These are phyloP conservation scores for Caenorhabditis angaria DNA, from an alignment of 2,888 invertebrate species.

Conservation along the genomic window DNA sequence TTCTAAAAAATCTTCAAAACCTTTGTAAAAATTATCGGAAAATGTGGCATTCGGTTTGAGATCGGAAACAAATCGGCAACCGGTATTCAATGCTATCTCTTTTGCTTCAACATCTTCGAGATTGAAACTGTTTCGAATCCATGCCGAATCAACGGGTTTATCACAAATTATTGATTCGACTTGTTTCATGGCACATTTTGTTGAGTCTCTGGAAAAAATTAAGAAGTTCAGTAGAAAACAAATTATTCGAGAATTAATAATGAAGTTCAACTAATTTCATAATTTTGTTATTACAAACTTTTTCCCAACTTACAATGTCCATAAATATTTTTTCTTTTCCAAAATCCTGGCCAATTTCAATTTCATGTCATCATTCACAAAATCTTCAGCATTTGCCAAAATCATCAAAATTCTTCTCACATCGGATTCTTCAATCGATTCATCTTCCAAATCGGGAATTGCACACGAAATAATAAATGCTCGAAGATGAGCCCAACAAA, in stretches of 20 bases:
- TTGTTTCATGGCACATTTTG: constrained; percentile 21
- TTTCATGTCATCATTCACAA: constrained; percentile 17
- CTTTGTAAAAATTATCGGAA: constrained; percentile 1
- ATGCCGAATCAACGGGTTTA: constrained; percentile 3
- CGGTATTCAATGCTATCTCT: constrained; percentile 21
- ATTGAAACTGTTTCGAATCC: constrained; percentile 32
- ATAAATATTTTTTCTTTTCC: constrained; percentile 9
- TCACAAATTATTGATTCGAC: constrained; percentile 9
- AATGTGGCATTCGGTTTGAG: constrained; percentile 3
- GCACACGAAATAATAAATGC: constrained; percentile 23
- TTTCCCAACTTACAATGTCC: constrained; percentile 26
- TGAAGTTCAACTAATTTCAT: too few species aligned
- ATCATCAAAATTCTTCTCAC: constrained; percentile 5
- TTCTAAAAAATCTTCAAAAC: too few species aligned
- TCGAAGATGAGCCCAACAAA: constrained; percentile 27
- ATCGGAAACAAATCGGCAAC: constrained; percentile 11
- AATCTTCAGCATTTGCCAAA: constrained; percentile 6
- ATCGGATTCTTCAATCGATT: constrained; percentile 12
- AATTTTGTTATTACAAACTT: neutral
- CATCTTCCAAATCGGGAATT: constrained; percentile 25
- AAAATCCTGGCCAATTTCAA: constrained; percentile 10
- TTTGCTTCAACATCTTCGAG: constrained; percentile 31
- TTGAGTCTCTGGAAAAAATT: constrained; percentile 14
- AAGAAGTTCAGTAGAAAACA: too few species aligned
- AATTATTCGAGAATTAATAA: neutral